Conservation (phyloP, 2,888 invertebrate genomes). For the Amiota minor region DNA sequence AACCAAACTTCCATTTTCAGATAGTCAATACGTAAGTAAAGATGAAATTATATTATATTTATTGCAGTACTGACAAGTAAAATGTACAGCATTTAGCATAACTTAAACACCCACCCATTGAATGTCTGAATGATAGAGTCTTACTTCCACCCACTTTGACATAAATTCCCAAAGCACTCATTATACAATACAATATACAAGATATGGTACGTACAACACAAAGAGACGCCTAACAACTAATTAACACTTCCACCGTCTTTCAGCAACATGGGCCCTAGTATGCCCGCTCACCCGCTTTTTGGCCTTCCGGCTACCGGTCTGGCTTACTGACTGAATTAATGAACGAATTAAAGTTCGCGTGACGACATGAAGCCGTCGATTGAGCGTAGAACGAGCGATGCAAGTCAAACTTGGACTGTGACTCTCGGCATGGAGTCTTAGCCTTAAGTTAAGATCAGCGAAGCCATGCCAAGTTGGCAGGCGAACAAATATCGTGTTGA, state of each 20-base stretch:
- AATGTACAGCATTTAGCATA: background rate
- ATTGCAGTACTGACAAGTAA: too few species aligned
- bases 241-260: slow-evolving; percentile 62
- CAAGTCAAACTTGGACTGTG: slow-evolving; percentile 25
- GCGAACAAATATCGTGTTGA: slow-evolving; percentile 8
- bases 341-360: slow-evolving; percentile 64
- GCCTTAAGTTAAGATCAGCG: background rate
- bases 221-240: slow-evolving; percentile 58
- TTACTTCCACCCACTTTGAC: slow-evolving; percentile 26
- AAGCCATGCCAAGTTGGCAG: slow-evolving; percentile 13
- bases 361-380: slow-evolving; percentile 60
- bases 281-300: too few species aligned
- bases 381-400: slow-evolving; percentile 27
- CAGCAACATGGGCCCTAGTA: background rate
- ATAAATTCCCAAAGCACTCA: slow-evolving; percentile 40
- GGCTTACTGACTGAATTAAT: slow-evolving; percentile 54
- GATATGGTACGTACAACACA: background rate
- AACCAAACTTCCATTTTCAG: too few species aligned
- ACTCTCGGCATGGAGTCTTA: slow-evolving; percentile 38
- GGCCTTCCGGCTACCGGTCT: too few species aligned
- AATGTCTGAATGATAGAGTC: too few species aligned
- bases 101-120: background rate
- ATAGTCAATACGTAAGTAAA: too few species aligned
- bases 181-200: slow-evolving; percentile 31
- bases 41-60: too few species aligned